phyloP scores from a whole-genome alignment of 2,113 vertebrate species.

The Eulacestoma nigropectus region DNA sequence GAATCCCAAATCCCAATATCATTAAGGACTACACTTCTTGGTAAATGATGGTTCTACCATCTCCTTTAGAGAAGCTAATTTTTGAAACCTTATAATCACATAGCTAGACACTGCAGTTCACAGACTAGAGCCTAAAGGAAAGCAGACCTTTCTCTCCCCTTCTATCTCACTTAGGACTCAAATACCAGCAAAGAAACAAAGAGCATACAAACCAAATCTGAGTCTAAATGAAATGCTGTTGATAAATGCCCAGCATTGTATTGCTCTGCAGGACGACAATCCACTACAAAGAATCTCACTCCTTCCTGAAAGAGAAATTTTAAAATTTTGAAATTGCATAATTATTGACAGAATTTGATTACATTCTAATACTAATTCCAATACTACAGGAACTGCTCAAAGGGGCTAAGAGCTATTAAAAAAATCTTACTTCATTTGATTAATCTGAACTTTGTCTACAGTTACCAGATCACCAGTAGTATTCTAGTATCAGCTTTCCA shows the following conservation, averaged over 20 bases:
- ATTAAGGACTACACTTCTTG: neutral
- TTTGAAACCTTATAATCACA: neutral
- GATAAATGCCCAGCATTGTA: constrained; percentile 97
- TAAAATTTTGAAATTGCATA: neutral
- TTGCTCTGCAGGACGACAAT: constrained; percentile 96
- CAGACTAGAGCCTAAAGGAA: neutral
- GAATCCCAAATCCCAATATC: neutral
- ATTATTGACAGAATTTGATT: neutral
- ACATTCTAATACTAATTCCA: neutral
- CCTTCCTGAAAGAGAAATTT: constrained; percentile 80
- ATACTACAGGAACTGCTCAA: neutral
- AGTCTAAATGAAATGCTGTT: constrained; percentile 98
- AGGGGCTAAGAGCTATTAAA: neutral
- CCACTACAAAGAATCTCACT: constrained; percentile 97
- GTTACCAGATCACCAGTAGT: neutral
- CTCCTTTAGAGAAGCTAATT: neutral
- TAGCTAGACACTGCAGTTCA: neutral
- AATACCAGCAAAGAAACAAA: neutral
- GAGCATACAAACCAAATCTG: constrained; percentile 86
- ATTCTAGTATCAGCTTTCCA: neutral
- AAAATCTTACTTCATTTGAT: neutral
- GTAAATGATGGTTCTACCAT: neutral
- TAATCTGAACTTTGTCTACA: neutral
- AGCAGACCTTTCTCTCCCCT: neutral
- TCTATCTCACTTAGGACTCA: neutral